Base-by-base conservation (phyloP, 2,113 vertebrate genomes). In the Microtus montanus region DNA sequence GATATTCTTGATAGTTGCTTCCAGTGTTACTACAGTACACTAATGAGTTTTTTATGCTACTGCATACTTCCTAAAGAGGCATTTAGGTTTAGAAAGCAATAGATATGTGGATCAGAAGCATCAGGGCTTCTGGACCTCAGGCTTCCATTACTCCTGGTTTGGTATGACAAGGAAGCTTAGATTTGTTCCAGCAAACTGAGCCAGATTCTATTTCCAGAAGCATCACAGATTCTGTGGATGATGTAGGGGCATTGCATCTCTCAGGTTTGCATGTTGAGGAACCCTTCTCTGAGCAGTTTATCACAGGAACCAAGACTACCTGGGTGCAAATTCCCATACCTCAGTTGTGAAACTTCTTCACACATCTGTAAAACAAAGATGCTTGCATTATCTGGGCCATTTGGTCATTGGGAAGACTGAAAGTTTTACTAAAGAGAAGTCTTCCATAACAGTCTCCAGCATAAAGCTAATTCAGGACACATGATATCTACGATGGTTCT, bases 91-190 rank as follows among this genome's bases (percentile, higher is more conserved):
- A 28, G 47, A 92, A n/a, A 61, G 9, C 70, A 78, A 63, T 61
- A 77, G 89, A 26, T 30, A 38, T 4, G 3, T 58, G 58, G 78
- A 73, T 73, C 54, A 88, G n/a, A 82, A 95, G 22, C 70, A 94
- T 28, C 38, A 44, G 85, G 2, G n/a, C 88, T 89, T 96, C 82
- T 33, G 91, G 70, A 14, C 41, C 14, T 38, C 15, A 26, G 68
- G 11, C 73, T 96, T 66, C 70, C 19, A 30, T 87, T 87, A 54
- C 19, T 78, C 75, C 89, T 84, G 64, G 33, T 93, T 92, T 97
- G 79, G 79, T 63, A 70, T 52, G 66, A 89, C 10, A 9, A 64
- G 10, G 17, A 1, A 52, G 20, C 64, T 79, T 82, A 93, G 66
- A 83, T 89, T n/a, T 63, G 75, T 71, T 90, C 41, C 19, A 78